Conservation (phyloP, 2,113 vertebrate species). For the Spizaetus ornatus region DNA sequence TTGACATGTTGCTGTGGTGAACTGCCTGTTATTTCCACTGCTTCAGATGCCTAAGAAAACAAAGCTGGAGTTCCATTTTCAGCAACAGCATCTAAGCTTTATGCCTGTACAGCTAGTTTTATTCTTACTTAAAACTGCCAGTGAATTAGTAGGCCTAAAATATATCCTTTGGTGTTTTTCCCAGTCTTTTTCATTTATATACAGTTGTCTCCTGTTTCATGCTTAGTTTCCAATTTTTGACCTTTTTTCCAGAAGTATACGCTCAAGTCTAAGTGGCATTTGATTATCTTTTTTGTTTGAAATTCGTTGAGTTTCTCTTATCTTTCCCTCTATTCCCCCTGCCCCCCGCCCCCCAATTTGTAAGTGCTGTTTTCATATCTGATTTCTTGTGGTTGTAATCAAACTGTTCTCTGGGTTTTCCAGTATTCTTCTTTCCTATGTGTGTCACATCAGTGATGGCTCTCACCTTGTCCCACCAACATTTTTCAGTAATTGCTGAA, state of each 20-base stretch:
- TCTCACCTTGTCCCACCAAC: not conserved
- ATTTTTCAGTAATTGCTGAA: not conserved
- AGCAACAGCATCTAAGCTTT: not conserved
- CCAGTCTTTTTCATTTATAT: not conserved
- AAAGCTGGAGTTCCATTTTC: not conserved
- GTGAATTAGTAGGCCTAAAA: not conserved
- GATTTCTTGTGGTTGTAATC: not conserved
- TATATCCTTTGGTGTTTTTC: not conserved
- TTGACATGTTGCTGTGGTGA: not conserved
- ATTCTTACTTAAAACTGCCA: not conserved
- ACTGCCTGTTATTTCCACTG: not conserved
- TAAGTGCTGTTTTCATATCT: not conserved
- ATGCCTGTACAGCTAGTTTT: not conserved
- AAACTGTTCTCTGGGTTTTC: not conserved
- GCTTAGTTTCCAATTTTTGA: not conserved
- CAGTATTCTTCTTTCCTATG: accelerated
- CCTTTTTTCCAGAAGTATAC: not conserved
- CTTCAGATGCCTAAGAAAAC: not conserved
- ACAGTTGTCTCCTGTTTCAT: not conserved
- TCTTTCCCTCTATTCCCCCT: not conserved
- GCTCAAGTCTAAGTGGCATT: not conserved
- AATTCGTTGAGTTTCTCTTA: not conserved
- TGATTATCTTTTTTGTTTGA: not conserved
- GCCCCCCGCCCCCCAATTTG: not conserved
- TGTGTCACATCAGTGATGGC: not conserved